These are phyloP conservation scores for Entelurus aequoreus DNA, from an alignment of 2,113 vertebrate genomes.

Conservation along the genomic window DNA sequence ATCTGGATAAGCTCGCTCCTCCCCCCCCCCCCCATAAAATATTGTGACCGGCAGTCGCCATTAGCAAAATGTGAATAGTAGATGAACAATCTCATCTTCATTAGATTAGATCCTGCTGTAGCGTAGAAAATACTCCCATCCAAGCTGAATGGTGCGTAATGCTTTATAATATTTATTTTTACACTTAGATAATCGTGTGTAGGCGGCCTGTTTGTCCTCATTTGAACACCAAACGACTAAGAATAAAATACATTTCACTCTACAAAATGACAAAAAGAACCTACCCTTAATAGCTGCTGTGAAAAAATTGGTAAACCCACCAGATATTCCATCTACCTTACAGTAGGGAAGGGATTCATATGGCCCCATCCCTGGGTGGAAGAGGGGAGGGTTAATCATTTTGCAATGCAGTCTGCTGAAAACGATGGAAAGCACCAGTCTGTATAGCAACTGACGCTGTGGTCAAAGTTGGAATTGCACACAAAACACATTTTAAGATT, in stretches of 20 bases:
- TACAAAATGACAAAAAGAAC: constrained; percentile 17
- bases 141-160: constrained; percentile 53
- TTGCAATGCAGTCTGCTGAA: too few species aligned
- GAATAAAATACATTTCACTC: background rate
- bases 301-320: constrained; percentile 34
- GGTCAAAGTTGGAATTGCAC: too few species aligned
- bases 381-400: too few species aligned
- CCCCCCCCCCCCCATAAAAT: constrained; percentile 2
- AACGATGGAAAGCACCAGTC: too few species aligned
- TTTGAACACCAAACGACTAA: background rate
- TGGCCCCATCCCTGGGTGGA: too few species aligned
- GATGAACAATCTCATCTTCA: constrained; percentile 29
- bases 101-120: constrained; percentile 30
- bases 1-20: constrained; percentile 30
- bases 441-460: too few species aligned
- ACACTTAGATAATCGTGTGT: constrained; percentile 48
- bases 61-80: constrained; percentile 51
- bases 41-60: constrained; percentile 50
- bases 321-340: constrained; percentile 29
- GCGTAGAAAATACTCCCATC: constrained; percentile 31
- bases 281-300: constrained; percentile 5
- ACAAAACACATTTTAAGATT: too few species aligned
- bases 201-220: constrained; percentile 21
- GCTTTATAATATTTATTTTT: constrained; percentile 61
- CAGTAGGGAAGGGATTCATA: too few species aligned